These are phyloP conservation scores for Littorina saxatilis DNA, from an alignment of 1,140 invertebrate genomes.

Conservation along the genomic window DNA sequence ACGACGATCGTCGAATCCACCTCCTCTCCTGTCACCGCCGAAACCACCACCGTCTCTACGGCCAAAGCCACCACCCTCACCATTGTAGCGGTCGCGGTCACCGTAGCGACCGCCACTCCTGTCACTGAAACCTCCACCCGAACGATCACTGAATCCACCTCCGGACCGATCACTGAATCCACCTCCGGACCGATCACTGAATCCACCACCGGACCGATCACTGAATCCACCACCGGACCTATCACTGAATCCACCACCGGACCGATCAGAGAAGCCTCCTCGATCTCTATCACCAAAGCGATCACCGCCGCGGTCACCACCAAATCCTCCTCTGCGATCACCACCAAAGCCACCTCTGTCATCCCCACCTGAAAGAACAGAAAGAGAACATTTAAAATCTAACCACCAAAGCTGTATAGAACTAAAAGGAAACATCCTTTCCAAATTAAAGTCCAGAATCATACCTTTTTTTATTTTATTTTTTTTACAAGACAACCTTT, in stretches of 20 bases:
- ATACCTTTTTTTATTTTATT: too few relatives aligned
- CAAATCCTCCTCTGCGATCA: slow-evolving; percentile 60
- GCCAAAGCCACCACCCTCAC: slow-evolving; percentile 64
- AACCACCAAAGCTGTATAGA: not conserved
- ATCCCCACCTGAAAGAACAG: slow-evolving; percentile 63
- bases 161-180: slow-evolving; percentile 62
- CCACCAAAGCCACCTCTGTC: slow-evolving; percentile 70
- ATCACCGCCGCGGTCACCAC: slow-evolving; percentile 68
- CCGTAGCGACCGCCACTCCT: slow-evolving; percentile 58
- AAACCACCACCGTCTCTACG: slow-evolving; percentile 70
- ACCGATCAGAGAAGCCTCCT: slow-evolving; percentile 60
- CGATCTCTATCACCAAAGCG: slow-evolving; percentile 48
- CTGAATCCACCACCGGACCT: slow-evolving; percentile 65
- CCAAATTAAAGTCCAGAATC: too few relatives aligned
- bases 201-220: slow-evolving; percentile 52
- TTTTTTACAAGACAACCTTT: too few relatives aligned
- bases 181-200: slow-evolving; percentile 46
- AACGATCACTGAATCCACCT: slow-evolving; percentile 67
- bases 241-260: slow-evolving; percentile 59
- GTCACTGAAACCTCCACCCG: slow-evolving; percentile 48
- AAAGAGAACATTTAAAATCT: not conserved
- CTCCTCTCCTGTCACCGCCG: slow-evolving; percentile 70
- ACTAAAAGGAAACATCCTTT: too few relatives aligned
- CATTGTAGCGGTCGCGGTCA: slow-evolving; percentile 47
- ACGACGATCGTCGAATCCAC: slow-evolving; percentile 72